phyloP scores from a whole-genome alignment of 2,113 vertebrate genomes.

The Ailuropoda melanoleuca region DNA sequence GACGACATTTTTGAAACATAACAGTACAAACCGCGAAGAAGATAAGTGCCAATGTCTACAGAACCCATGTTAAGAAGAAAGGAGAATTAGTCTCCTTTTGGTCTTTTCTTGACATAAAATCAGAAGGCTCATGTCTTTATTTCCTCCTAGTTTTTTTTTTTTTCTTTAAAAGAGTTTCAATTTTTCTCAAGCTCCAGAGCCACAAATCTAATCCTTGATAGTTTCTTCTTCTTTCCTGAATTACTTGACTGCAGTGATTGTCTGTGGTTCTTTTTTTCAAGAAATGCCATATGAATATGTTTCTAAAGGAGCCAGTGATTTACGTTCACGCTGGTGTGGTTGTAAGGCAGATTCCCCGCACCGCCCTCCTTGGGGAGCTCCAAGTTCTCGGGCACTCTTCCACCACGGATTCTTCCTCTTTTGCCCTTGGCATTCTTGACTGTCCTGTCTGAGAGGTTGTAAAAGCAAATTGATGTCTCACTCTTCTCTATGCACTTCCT shows the following conservation, averaged over 20 bases:
- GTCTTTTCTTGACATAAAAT: neutral
- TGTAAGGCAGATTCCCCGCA: rapidly evolving
- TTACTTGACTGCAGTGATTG: neutral
- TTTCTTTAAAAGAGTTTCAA: neutral
- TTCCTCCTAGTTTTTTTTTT: neutral
- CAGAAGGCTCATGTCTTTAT: neutral
- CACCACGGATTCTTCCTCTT: rapidly evolving
- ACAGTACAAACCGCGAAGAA: neutral
- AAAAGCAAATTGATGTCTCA: neutral
- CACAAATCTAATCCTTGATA: neutral
- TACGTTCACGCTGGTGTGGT: rapidly evolving
- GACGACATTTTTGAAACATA: neutral
- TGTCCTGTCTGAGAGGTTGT: neutral
- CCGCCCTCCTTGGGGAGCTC: rapidly evolving
- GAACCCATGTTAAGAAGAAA: neutral
- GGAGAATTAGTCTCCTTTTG: neutral
- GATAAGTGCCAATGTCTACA: neutral
- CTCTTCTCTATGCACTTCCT: neutral
- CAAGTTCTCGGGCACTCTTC: rapidly evolving
- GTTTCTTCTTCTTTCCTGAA: neutral
- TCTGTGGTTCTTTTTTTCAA: neutral
- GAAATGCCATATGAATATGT: neutral
- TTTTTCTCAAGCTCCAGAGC: neutral
- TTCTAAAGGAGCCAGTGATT: neutral
- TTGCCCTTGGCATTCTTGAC: no score